Base-by-base conservation (phyloP, 2,888 invertebrate species). In the Drosophila cyrtoloma region DNA sequence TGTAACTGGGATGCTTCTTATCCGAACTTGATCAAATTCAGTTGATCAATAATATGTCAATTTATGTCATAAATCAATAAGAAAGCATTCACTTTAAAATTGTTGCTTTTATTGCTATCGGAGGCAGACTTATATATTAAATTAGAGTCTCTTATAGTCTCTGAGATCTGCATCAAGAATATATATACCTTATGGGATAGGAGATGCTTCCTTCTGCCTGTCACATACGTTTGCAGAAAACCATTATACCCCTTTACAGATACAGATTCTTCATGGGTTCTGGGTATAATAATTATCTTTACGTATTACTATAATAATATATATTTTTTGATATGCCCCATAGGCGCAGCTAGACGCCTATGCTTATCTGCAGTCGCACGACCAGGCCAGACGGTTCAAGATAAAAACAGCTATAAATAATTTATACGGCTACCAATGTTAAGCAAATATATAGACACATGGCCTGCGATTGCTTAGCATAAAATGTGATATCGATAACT, bases 361-460 rank as follows among this genome's bases (percentile, higher is more conserved):
- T 14, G 19, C 10, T 61, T 61, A 72, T 71, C 72, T 19, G 51
- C 12, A 30, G 35, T 37, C 55, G 22, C 32, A 37, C 56, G 47
- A 71, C 28, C 19, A 32, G 3, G 30, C 71, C 50, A 64, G 61
- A 71, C 71, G 16, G 9, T 0, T 28, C 30, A 19, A 39, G 63
- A 75, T 77, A 64, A 77, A 51, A 33, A 5, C 12, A 26, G 9
- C 53, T 28, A 19, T 33, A 12, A 26, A 26, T 22, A 22, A 22
- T 22, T 44, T 22, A 44, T 22, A 22, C 22, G 42, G 42, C n/a
- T 12, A 22, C 5, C n/a, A 22, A 42, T 42, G 12, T 12, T 44
- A 14, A 1, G 44, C 12, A 22, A 5, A 47, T 7, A 22, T 14
- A 2, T 1, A 22, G 14, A 4, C n/a, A 42, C 2, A 44, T 6